Conservation (phyloP, 1,140 invertebrate species). For the Phthorimaea operculella region DNA sequence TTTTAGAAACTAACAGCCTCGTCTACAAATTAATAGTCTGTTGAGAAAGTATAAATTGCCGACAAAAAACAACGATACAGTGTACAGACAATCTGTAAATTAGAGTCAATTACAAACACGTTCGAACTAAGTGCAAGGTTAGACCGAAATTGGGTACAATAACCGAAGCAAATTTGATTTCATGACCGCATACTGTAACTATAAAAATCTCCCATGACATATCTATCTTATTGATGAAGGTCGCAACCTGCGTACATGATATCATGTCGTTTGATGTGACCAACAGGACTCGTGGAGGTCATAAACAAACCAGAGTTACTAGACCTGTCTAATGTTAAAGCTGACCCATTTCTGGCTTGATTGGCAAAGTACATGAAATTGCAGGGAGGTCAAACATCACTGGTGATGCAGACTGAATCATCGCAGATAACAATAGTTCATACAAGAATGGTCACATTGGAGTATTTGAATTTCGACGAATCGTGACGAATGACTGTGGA, state of each 20-base stretch:
- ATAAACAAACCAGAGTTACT: slow-evolving; percentile 12
- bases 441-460: slow-evolving; percentile 15
- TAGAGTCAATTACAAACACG: too few relatives aligned
- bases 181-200: slow-evolving; percentile 9
- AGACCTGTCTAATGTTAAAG: slow-evolving; percentile 11
- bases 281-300: slow-evolving; percentile 18
- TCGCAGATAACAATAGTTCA: slow-evolving; percentile 25
- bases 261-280: slow-evolving; percentile 33
- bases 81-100: too few relatives aligned
- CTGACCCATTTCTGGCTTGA: not conserved
- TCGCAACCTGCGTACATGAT: slow-evolving; percentile 33
- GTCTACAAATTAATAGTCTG: too few relatives aligned
- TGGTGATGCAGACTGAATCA: slow-evolving; percentile 28
- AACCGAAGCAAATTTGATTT: slow-evolving; percentile 26
- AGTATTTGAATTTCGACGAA: slow-evolving; percentile 19
- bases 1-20: too few relatives aligned
- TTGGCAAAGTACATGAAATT: not conserved
- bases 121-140: slow-evolving; percentile 20
- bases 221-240: slow-evolving; percentile 33
- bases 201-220: slow-evolving; percentile 17
- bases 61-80: too few relatives aligned
- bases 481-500: slow-evolving; percentile 13
- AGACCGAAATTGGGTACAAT: slow-evolving; percentile 12
- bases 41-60: too few relatives aligned
- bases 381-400: slow-evolving; percentile 14